Evolutionary conservation across 2,113 vertebrate genomes (phyloP).

Genomic region (Anser cygnoides): DNA sequence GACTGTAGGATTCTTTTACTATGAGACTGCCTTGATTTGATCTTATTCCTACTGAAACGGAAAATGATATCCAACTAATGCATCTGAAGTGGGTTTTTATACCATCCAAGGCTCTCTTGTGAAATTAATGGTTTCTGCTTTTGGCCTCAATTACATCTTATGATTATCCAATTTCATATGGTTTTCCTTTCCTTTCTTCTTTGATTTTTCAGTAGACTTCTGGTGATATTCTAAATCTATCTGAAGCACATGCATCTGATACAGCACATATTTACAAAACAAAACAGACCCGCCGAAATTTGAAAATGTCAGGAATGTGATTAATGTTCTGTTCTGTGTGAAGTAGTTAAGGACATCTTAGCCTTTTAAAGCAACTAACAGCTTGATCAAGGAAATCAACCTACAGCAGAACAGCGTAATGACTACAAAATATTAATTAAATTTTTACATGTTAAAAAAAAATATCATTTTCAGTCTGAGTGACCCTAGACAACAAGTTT

Average conservation of each 20-base stretch:
- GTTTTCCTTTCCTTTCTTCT: conserved; percentile 12
- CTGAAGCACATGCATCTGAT: not conserved
- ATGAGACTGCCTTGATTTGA: conserved; percentile 56
- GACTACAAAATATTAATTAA: conserved; percentile 56
- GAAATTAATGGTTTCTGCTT: conserved; percentile 69
- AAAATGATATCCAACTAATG: conserved; percentile 68
- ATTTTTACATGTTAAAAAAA: conserved; percentile 14
- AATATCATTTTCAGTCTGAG: conserved; percentile 5
- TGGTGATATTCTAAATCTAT: not conserved
- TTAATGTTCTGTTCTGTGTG: not conserved
- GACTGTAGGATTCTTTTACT: conserved; percentile 63
- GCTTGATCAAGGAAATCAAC: conserved; percentile 48
- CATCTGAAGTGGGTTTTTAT: conserved; percentile 63
- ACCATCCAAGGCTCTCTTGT: conserved; percentile 21
- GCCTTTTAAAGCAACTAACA: conserved; percentile 38
- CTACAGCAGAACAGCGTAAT: conserved; percentile 10
- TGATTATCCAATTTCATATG: not conserved
- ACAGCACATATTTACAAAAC: not conserved
- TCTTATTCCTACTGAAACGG: conserved; percentile 51
- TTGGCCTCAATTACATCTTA: conserved; percentile 38
- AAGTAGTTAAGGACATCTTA: not conserved
- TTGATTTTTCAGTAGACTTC: conserved; percentile 21
- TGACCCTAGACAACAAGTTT: not conserved
- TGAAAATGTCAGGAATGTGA: conserved; percentile 13
- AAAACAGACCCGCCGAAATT: not conserved